Evolutionary conservation across 2,888 invertebrate species (phyloP).

Genomic region (Melanchra persicariae): DNA sequence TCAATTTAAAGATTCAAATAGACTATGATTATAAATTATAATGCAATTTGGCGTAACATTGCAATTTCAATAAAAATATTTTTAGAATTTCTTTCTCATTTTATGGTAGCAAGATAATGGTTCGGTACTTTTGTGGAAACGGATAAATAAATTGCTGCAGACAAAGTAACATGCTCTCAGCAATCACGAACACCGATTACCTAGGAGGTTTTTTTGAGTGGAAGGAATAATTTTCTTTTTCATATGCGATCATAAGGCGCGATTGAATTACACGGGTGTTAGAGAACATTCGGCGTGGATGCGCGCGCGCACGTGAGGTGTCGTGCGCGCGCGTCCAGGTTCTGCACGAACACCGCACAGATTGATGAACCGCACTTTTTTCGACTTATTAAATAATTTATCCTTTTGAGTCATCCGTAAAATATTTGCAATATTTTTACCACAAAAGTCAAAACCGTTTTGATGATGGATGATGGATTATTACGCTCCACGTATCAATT

Average conservation of each 20-base stretch:
- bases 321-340: slow-evolving; percentile 57
- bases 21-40: slow-evolving; percentile 35
- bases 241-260: slow-evolving; percentile 65
- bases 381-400: slow-evolving; percentile 48
- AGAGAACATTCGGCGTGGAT: slow-evolving; percentile 76
- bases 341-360: slow-evolving; percentile 69
- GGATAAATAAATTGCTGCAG: slow-evolving; percentile 62
- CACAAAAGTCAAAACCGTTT: slow-evolving; percentile 36
- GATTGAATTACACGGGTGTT: slow-evolving; percentile 84
- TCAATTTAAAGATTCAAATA: slow-evolving; percentile 25
- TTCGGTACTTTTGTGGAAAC: slow-evolving; percentile 55
- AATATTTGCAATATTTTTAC: slow-evolving; percentile 33
- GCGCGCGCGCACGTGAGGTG: slow-evolving; percentile 74
- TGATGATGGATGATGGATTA: slow-evolving; percentile 44
- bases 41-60: slow-evolving; percentile 50
- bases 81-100: slow-evolving; percentile 43
- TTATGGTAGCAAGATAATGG: slow-evolving; percentile 52
- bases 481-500: slow-evolving; percentile 9
- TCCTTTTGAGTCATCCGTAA: slow-evolving; percentile 47
- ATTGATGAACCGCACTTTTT: slow-evolving; percentile 68
- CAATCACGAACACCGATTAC: slow-evolving; percentile 66
- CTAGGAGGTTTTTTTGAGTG: slow-evolving; percentile 66
- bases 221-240: slow-evolving; percentile 69
- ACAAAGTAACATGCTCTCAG: slow-evolving; percentile 62
- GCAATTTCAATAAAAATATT: slow-evolving; percentile 40